Evolutionary conservation across 2,113 vertebrate species (phyloP).

Genomic region (Gobius niger): DNA sequence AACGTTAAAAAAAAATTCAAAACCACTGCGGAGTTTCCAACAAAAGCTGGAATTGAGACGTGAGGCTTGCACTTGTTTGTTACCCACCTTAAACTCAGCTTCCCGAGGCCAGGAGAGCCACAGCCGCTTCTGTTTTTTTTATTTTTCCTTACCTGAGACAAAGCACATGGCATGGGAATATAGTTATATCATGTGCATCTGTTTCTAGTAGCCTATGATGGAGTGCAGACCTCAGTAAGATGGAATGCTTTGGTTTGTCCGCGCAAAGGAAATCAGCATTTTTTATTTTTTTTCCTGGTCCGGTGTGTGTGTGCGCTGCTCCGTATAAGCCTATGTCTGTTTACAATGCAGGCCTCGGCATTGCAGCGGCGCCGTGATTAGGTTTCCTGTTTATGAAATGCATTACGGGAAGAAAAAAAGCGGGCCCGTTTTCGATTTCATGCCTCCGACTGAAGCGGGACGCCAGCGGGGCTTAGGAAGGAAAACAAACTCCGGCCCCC

Average conservation of each 20-base stretch:
- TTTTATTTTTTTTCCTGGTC: conserved; percentile 40
- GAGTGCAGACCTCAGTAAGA: conserved; percentile 55
- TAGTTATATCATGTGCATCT: conserved; percentile 48
- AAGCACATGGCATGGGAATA: conserved; percentile 28
- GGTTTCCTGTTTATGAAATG: conserved; percentile 64
- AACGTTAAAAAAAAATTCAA: conserved; percentile 12
- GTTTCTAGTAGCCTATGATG: conserved; percentile 58
- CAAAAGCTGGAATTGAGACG: conserved; percentile 21
- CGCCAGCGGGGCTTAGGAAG: conserved; percentile 20
- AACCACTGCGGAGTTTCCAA: conserved; percentile 16
- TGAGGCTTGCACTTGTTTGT: conserved; percentile 5
- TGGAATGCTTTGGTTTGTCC: conserved; percentile 60
- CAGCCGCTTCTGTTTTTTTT: conserved; percentile 14
- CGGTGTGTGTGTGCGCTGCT: conserved; percentile 32
- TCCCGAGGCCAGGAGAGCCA: conserved; percentile 14
- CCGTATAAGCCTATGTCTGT: conserved; percentile 44
- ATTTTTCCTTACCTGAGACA: conserved; percentile 9
- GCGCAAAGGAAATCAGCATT: conserved; percentile 35
- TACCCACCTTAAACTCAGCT: background rate
- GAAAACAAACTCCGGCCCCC: conserved; percentile 46
- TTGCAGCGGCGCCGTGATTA: conserved; percentile 54
- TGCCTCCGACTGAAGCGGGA: conserved; percentile 23
- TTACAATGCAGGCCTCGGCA: conserved; percentile 48
- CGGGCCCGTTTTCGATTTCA: conserved; percentile 35
- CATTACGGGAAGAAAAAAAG: conserved; percentile 54